Evolutionary conservation across 1,140 invertebrate species (phyloP), one percentile per base, ranked within the genome.

Genomic region (Eufriesea mexicana): DNA sequence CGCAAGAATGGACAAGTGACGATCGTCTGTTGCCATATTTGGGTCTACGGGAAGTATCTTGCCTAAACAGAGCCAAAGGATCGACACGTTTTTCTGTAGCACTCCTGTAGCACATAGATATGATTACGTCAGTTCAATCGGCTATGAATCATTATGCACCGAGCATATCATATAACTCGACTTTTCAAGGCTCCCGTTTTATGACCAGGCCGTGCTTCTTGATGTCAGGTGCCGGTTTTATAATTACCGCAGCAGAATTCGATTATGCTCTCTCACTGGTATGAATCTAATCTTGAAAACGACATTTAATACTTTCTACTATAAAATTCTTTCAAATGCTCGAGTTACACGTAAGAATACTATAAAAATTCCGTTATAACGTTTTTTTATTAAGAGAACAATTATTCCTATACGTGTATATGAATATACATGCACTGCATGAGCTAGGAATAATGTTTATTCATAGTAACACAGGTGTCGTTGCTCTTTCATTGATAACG

Each of bases 91-190:
- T 74, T 84, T 71, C 66, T 78, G 45, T 79, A 45, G 18, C 68
- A 51, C 54, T 84, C 20, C 71, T 62, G 42, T 79, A 81, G 81
- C 84, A 57, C 51, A 51, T 66, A 85, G 74, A 49, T 62, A 79
- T 66, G 67, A 80, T 91, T 91, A 89, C 85, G 88, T 90, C 86
- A 90, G 72, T 73, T 61, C 82, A 73, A 90, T 91, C 84, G 86
- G 66, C 82, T 86, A 90, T 89, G 88, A 91, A 91, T 92, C 91
- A 90, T 74, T 88, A 86, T 83, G 74, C 64, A 71, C 79, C 25
- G 66, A 74, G 42, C 74, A 84, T 89, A 91, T 92, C 88, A 66
- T 90, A 89, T 91, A 88, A 89, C 88, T 86, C 76, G 77, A 67
- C 66, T 87, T 85, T 91, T 87, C 89, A 91, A 91, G 91, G 86